Base-by-base conservation (phyloP, 2,888 invertebrate genomes). In the Yponomeuta sedellus region DNA sequence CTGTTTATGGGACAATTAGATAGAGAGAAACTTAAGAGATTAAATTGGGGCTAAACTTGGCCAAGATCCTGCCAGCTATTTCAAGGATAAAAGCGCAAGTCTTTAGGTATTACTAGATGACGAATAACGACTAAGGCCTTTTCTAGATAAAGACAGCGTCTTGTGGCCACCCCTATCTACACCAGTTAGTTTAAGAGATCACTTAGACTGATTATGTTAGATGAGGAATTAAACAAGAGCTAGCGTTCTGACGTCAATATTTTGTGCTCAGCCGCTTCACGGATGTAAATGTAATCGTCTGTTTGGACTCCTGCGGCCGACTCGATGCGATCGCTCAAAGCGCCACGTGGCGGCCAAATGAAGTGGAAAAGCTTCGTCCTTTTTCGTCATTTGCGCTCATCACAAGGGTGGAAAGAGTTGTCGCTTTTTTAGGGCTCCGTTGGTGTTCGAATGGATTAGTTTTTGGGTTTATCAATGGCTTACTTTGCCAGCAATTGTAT, bases 281-380 rank as follows among this genome's bases (percentile, higher is more conserved):
- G 80, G 77, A 77, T 78, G 77, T 77, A 73, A 72, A 71, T 71
- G 69, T 75, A 70, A 74, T 75, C 70, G 73, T 79, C 74, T 76
- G 77, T 77, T 78, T 74, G 75, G 76, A 77, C 75, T 77, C 72
- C 73, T 68, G 76, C 74, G 72, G 71, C 63, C 40, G n/a, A 44
- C 73, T 75, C 74, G 44, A 76, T 69, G 71, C 75, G 71, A 81
- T 82, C 80, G 74, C 82, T 82, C 79, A 81, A 80, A 81, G 79
- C 78, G 73, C 75, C 85, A 80, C 84, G 85, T 81, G 84, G 76
- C 77, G 68, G 66, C 71, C 76, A 78, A 81, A 82, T 78, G 82
- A 79, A 77, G 79, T 81, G 84, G 28, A 34, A 62, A 62, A 28
- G 34, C 16, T 52, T 16, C 16, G 44, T 52, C 44, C 1, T 75